Percentiles rank a stretch among this genome's conserved stretches.
phyloP scores from a whole-genome alignment of 2,797 vertebrate genomes.

The Myotis myotis region DNA sequence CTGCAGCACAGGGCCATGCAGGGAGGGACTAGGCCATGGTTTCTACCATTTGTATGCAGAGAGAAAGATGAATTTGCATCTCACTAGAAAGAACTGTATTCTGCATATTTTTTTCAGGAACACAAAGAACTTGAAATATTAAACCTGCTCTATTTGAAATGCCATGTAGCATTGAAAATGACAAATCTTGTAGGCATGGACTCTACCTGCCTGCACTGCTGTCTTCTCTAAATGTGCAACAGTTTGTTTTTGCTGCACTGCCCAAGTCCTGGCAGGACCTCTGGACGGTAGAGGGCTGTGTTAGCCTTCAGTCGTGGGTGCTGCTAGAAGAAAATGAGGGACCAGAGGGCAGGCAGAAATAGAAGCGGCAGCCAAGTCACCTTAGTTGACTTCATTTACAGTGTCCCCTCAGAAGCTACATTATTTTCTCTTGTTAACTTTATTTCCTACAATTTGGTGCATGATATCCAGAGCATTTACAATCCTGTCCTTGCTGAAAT shows the following conservation, averaged over 20 bases:
- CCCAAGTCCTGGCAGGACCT: not conserved
- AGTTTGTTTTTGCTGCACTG: not conserved
- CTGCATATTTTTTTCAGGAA: not conserved
- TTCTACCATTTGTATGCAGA: not conserved
- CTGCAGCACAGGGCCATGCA: not conserved
- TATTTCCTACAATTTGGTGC: not conserved
- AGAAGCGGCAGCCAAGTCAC: not conserved
- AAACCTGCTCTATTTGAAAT: not conserved
- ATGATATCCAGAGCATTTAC: not conserved
- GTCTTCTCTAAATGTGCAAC: not conserved
- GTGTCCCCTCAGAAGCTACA: not conserved
- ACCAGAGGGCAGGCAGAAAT: not conserved
- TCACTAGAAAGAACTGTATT: not conserved
- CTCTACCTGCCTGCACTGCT: too few species aligned
- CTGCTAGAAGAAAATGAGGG: accelerated
- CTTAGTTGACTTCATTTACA: accelerated
- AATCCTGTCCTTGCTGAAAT: not conserved
- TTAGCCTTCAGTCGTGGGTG: not conserved
- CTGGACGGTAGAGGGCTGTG: too few species aligned
- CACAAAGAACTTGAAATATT: not conserved
- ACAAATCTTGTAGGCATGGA: not conserved
- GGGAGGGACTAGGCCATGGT: not conserved
- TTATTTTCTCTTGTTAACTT: not conserved
- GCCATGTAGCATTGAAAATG: not conserved
- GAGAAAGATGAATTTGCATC: not conserved